Conservation (phyloP, 2,888 invertebrate genomes). For the Ametastegia equiseti region DNA sequence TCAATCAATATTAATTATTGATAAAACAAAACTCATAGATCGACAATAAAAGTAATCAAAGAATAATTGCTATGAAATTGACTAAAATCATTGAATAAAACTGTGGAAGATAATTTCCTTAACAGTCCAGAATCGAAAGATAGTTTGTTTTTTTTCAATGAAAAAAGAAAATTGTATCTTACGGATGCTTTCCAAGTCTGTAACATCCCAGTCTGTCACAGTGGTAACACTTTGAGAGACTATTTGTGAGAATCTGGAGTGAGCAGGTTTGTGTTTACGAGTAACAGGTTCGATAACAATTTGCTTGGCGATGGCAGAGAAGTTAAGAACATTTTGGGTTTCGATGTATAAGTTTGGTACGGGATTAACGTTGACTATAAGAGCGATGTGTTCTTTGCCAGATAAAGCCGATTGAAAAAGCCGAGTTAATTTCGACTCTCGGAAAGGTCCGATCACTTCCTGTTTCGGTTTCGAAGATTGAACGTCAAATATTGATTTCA, state of each 20-base stretch:
- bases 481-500: constrained; percentile 80
- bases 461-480: constrained; percentile 66
- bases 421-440: constrained; percentile 94
- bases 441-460: constrained; percentile 77
- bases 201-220: constrained; percentile 69
- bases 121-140: too few relatives aligned
- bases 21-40: too few relatives aligned
- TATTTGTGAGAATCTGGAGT: constrained; percentile 69
- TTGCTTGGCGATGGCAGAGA: constrained; percentile 89
- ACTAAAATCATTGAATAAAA: too few relatives aligned
- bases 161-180: not conserved
- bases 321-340: constrained; percentile 89
- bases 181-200: constrained; percentile 55
- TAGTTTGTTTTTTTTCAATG: too few relatives aligned
- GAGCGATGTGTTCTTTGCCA: constrained; percentile 85
- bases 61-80: too few relatives aligned
- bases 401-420: constrained; percentile 89
- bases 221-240: constrained; percentile 66
- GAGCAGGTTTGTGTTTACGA: constrained; percentile 56
- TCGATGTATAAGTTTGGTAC: constrained; percentile 87
- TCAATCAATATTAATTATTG: too few relatives aligned
- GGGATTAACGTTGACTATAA: constrained; percentile 95
- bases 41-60: too few relatives aligned
- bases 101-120: too few relatives aligned
- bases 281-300: constrained; percentile 75